Evolutionary conservation across 2,888 invertebrate species (phyloP), one percentile per base, ranked within the genome.

Genomic region (Ophioninae sp.): DNA sequence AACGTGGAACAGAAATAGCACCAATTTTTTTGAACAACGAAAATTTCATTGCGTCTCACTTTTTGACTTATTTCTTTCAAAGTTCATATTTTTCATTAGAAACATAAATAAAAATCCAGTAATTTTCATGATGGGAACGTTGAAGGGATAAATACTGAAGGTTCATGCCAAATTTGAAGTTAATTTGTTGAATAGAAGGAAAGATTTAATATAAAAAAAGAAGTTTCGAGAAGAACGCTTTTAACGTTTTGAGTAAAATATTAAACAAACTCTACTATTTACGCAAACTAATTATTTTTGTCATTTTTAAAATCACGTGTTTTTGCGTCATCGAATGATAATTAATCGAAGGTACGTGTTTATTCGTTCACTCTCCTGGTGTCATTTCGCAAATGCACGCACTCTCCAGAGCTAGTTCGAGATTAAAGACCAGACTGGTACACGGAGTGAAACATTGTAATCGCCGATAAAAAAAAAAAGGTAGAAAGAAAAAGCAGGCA

Each of bases 391-490:
- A 39, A 61, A 77, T 69, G 62, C 17, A 30, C n/a, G 30, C 67
- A 78, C 30, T 59, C 57, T 44, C 57, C 59, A n/a, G 73, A 79
- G 41, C 23, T n/a, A 59, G 57, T 50, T 79, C n/a, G 79, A 61
- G 67, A 74, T 74, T 74, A 41, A 67, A 74, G 61, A 59, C 21
- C 39, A 67, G 68, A 41, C 44, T 10, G 37, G 21, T 61, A 62
- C 44, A 44, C 39, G 23, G 44, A 10, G 68, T 37, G 21, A 70
- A 76, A 81, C 69, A 21, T 41, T 21, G 50, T 57, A 69, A 75
- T 76, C 57, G 50, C 10, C 61, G 57, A 80, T 41, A 65, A 73
- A 73, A 68, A 77, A 68, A 77, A 78, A 50, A 41, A 30, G 0
- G 50, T 17, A 50, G 50, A 10, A 50, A 50, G 50, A 50, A 50